Evolutionary conservation across 2,888 invertebrate genomes (phyloP), one percentile per base, ranked within the genome.

Genomic region (Drosophila gaucha): DNA sequence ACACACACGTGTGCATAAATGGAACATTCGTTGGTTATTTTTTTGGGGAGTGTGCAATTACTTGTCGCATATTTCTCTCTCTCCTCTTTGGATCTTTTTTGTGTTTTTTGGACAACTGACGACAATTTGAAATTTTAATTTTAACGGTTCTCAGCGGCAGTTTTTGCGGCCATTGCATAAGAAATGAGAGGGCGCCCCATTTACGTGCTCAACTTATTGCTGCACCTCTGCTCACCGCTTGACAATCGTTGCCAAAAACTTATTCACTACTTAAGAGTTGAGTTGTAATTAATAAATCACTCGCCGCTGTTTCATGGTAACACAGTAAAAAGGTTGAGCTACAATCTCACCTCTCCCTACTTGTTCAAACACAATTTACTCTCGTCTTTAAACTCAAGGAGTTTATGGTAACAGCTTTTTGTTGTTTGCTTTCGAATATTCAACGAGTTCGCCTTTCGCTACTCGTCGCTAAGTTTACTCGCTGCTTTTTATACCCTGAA

Each of bases 111-210:
- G 33, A 49, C 10, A 14, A n/a, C 24, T 44, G 65, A 54, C 39
- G 47, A 60, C 68, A 68, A 68, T 68, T 68, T 56, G 30, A 67
- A 68, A 68, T 68, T 68, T 44, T 56, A 52, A 62, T 69, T 62
- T 68, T 62, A 69, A 69, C 68, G 49, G 62, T 69, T 68, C 69
- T 68, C 55, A 28, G 47, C 28, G 14, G 46, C 47, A 33, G 28
- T 33, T 52, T 28, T 44, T 50, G 47, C 22, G 18, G 26, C 6
- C 43, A 18, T 69, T 68, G 57, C 63, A 68, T 68, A 68, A 62
- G 12, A 16, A 6, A 26, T 36, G n/a, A 35, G 16, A 22, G 36
- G 46, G 52, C 33, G 57, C 22, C 67, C 47, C 35, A 16, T 66
- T 54, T 18, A 36, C 50, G 18, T 36, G n/a, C 26, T 49, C 43